Conservation (phyloP, 2,797 vertebrate species). For the Argyrosomus regius region DNA sequence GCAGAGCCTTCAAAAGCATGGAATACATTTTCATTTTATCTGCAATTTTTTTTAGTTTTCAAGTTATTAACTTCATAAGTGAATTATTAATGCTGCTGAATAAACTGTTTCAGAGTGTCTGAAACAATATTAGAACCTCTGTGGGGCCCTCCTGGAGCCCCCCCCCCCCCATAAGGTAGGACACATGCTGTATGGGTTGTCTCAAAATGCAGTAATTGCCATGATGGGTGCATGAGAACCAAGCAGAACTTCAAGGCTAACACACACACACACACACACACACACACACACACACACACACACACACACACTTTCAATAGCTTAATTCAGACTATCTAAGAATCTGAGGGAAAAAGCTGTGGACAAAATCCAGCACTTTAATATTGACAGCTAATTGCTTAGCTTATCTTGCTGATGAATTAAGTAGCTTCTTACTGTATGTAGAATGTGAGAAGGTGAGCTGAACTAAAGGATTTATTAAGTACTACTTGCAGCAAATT, state of each 20-base stretch:
- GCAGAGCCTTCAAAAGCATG: not conserved
- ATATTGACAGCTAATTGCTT: not conserved
- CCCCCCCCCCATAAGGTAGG: no score
- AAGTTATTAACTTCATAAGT: not conserved
- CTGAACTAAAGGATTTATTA: not conserved
- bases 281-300: not conserved
- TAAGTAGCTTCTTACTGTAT: not conserved
- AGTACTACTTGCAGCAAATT: not conserved
- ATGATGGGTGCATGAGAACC: not conserved
- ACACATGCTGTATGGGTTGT: not conserved
- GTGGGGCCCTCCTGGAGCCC: not conserved
- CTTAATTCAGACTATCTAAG: not conserved
- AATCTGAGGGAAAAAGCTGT: not conserved
- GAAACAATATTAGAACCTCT: not conserved
- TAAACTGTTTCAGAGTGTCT: not conserved
- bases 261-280: not conserved
- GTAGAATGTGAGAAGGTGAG: not conserved
- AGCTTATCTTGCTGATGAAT: not conserved
- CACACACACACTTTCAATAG: not conserved
- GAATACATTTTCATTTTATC: not conserved
- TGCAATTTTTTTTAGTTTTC: not conserved
- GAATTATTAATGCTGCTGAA: constrained; percentile 11
- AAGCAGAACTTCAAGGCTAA: not conserved
- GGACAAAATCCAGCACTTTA: not conserved
- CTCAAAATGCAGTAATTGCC: not conserved